Base-by-base conservation (phyloP, 2,797 vertebrate genomes). In the Dallia pectoralis region DNA sequence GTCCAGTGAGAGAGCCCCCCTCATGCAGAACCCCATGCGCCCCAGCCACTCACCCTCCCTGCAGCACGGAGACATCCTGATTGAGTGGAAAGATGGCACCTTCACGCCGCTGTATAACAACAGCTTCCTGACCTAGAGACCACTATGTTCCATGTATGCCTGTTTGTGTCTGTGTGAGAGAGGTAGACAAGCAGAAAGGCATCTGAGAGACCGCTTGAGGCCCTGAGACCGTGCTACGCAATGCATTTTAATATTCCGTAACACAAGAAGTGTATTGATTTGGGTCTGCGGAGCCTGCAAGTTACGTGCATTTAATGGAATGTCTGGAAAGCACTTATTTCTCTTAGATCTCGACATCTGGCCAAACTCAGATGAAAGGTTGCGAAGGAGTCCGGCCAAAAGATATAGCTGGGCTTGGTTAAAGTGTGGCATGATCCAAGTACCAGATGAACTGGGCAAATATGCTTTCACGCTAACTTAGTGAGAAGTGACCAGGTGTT, bases 71-170 rank as follows among this genome's bases (percentile, higher is more conserved):
- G 94, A 96, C 83, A 96, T 96, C 85, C 89, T 96, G 69, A 94
- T 96, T 0, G 93, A 96, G 80, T 97, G 94, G 95, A 96, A 96
- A 80, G 94, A 96, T 0, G 94, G 95, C 36, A 95, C 91, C 0
- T 82, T 96, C 69, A 96, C 95, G 0, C 94, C 94, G 1, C 91
- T 97, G 53, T 97, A 95, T 32, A 85, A 69, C 30, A 82, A 81
- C 73, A 86, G 69, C 27, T 84, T 81, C 73, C 59, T 83, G 68
- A 71, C 79, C n/a, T 69, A 83, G 82, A 85, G 81, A 53, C 88
- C 73, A 89, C 64, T 15, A 65, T 3, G 63, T 62, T 16, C 40
- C 8, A 3, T 11, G 40, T 12, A 6, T 6, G 3, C 40, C 14
- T 64, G 7, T 65, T n/a, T 19, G 7, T 25, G 69, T 36, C 12